Evolutionary conservation across 1,140 invertebrate genomes (phyloP).

Genomic region (Eupristina koningsbergeri): DNA sequence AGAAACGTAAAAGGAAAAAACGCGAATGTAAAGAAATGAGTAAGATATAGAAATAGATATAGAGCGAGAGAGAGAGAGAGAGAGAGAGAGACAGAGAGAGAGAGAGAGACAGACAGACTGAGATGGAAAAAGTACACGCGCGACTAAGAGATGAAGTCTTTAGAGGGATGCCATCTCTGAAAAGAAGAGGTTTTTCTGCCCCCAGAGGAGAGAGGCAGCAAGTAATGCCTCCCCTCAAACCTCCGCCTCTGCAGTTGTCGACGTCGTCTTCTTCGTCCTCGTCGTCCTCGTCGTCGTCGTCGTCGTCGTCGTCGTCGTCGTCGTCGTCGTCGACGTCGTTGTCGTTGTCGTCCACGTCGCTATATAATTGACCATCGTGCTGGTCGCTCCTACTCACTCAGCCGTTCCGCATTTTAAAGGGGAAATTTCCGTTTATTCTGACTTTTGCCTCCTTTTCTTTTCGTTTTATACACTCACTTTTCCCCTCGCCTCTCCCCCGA

Average conservation of each 20-base stretch:
- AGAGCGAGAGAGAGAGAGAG: neutral
- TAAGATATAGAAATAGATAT: too few species aligned
- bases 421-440: constrained; percentile 71
- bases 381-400: constrained; percentile 59
- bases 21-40: neutral
- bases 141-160: constrained; percentile 47
- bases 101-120: neutral
- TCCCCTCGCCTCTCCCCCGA: constrained; percentile 28
- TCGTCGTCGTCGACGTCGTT: constrained; percentile 12
- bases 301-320: constrained; percentile 29
- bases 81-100: constrained; percentile 16
- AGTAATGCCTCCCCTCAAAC: constrained; percentile 37
- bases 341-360: neutral
- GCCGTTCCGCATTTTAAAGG: constrained; percentile 72
- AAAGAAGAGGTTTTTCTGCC: constrained; percentile 64
- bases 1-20: neutral
- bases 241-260: constrained; percentile 46
- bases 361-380: constrained; percentile 49
- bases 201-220: constrained; percentile 48
- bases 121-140: too few species aligned
- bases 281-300: neutral
- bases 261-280: constrained; percentile 17
- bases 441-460: constrained; percentile 57
- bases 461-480: constrained; percentile 15
- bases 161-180: constrained; percentile 61